A percentile compares a stretch with the other conserved stretches of the same genome.
Conservation (phyloP, 2,888 invertebrate genomes). For the Epinotia nisella region DNA sequence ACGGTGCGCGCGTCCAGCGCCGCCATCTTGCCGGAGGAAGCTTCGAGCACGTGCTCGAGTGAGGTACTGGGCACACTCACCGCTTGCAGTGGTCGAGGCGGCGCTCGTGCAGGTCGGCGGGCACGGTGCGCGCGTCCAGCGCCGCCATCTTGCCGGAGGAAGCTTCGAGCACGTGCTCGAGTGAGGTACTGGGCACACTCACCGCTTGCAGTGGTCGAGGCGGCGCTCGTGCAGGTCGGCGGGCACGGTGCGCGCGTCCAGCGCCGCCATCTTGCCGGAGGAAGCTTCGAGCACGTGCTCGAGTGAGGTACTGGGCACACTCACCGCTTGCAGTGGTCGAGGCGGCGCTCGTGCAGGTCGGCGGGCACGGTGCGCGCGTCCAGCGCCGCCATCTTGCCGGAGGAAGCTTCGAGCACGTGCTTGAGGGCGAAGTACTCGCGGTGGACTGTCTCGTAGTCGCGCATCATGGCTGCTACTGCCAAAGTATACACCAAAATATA, state of each 20-base stretch:
- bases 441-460: conserved; percentile 87
- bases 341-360: conserved; percentile 1
- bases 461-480: conserved; percentile 85
- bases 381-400: conserved; percentile 85
- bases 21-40: conserved; percentile 85
- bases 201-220: conserved; percentile 78
- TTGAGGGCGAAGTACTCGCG: conserved; percentile 85
- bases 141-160: conserved; percentile 85
- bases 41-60: conserved; percentile 84
- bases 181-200: conserved; percentile 51
- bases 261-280: conserved; percentile 84
- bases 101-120: too few relatives aligned
- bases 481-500: conserved; percentile 1
- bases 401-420: conserved; percentile 84
- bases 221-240: conserved; percentile 1
- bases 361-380: conserved; percentile 63
- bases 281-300: conserved; percentile 85
- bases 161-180: conserved; percentile 84
- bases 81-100: too few relatives aligned
- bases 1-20: conserved; percentile 52
- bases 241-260: conserved; percentile 67
- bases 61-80: conserved; percentile 45
- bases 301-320: conserved; percentile 85
- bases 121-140: conserved; percentile 9
- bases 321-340: conserved; percentile 78